Base-by-base conservation (phyloP, 2,888 invertebrate species). In the Diarsia dahlii region DNA sequence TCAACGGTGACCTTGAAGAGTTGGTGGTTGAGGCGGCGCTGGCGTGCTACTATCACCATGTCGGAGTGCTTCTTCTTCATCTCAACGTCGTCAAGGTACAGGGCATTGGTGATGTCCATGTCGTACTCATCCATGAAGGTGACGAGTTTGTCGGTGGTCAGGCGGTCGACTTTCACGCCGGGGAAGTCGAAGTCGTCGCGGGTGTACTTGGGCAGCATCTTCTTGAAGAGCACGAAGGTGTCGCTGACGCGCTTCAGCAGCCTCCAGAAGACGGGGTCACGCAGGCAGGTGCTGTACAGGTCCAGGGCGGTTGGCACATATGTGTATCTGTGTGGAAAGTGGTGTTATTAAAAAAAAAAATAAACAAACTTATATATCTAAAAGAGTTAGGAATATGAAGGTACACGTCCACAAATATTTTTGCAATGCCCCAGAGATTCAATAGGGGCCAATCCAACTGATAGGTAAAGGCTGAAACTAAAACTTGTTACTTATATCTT, bases 191-290 rank as follows among this genome's bases (percentile, higher is more conserved):
- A 93, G 87, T 98, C 97, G 1, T 97, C 96, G 72, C 94, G 94
- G 34, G 97, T 97, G 95, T 98, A 98, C 1, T 94, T 94, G 13
- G 97, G 96, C 75, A 97, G 91, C 87, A 96, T 94, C 75, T 94
- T 92, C 93, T 97, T 97, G 97, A 97, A 98, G 71, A 97, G 96
- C 81, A 95, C 93, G 92, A 97, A 97, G 84, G 94, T 96, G 80
- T 97, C 93, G 65, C 96, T 90, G 90, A 98, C 93, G 82, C 97
- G 97, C 92, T 97, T 97, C 95, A 97, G 97, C 84, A 98, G 93
- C 85, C 97, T 97, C 96, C 97, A 98, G 97, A 97, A 98, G 74
- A 97, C 97, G 20, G 98, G 98, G 93, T 98, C 98, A 71, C 98
- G 97, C 89, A 98, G 92, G 88, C 97, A 97, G 3, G 98, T 98